A percentile compares a stretch with the other conserved stretches of the same genome.
Conservation (phyloP, 2,113 vertebrate species). For the Equus quagga region DNA sequence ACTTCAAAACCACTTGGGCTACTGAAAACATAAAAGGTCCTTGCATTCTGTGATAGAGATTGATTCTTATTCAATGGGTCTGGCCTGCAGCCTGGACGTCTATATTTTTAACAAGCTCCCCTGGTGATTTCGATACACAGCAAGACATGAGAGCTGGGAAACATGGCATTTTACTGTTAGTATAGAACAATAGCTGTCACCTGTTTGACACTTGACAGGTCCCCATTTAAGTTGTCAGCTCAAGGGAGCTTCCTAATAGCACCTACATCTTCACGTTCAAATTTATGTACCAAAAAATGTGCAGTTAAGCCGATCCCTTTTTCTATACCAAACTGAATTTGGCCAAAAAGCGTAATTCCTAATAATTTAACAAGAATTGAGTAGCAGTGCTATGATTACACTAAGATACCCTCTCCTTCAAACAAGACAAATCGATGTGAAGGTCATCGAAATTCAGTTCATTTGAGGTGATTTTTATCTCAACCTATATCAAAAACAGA, state of each 20-base stretch:
- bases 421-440: not conserved
- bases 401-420: not conserved
- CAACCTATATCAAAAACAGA: not conserved
- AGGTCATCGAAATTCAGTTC: not conserved
- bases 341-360: not conserved
- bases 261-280: not conserved
- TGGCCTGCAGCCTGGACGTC: not conserved
- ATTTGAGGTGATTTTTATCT: not conserved
- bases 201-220: not conserved
- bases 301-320: not conserved
- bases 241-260: not conserved
- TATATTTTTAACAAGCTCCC: conserved; percentile 58
- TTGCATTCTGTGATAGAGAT: not conserved
- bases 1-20: not conserved
- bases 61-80: not conserved
- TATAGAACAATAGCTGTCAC: not conserved
- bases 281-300: not conserved
- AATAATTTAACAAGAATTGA: not conserved
- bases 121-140: not conserved
- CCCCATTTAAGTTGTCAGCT: not conserved
- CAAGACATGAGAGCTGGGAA: not conserved
- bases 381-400: not conserved
- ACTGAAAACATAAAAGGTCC: not conserved
- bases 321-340: not conserved
- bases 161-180: not conserved